Conservation (phyloP, 2,113 vertebrate species). For the Merops nubicus region DNA sequence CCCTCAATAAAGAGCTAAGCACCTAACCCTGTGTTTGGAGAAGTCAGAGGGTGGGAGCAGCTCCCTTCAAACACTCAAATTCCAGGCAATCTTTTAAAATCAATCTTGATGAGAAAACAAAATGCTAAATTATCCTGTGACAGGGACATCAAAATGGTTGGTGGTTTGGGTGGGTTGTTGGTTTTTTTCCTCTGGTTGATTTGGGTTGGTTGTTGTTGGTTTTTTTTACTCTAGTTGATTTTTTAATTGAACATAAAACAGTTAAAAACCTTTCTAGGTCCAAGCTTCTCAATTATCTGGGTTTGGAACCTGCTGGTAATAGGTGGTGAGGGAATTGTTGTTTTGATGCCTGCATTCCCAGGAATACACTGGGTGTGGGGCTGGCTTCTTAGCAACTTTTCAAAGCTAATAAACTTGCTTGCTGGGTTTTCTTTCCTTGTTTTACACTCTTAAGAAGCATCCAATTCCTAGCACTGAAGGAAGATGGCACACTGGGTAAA, state of each 20-base stretch:
- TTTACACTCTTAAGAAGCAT: neutral
- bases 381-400: neutral
- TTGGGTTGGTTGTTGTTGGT: neutral
- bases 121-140: neutral
- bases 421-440: neutral
- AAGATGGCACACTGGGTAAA: fast-evolving
- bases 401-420: neutral
- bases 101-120: neutral
- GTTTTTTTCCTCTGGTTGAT: too few species aligned
- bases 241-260: neutral
- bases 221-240: neutral
- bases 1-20: neutral
- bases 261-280: neutral
- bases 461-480: neutral
- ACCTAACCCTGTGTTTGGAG: neutral
- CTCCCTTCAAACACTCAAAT: neutral
- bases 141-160: neutral
- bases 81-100: neutral
- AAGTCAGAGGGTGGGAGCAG: neutral
- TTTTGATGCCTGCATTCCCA: neutral
- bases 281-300: neutral
- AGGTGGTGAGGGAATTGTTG: neutral
- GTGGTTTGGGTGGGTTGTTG: too few species aligned
- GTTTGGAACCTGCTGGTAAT: neutral
- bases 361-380: neutral